Evolutionary conservation across 2,888 invertebrate genomes (phyloP).

Genomic region (Vesta saturnalis): DNA sequence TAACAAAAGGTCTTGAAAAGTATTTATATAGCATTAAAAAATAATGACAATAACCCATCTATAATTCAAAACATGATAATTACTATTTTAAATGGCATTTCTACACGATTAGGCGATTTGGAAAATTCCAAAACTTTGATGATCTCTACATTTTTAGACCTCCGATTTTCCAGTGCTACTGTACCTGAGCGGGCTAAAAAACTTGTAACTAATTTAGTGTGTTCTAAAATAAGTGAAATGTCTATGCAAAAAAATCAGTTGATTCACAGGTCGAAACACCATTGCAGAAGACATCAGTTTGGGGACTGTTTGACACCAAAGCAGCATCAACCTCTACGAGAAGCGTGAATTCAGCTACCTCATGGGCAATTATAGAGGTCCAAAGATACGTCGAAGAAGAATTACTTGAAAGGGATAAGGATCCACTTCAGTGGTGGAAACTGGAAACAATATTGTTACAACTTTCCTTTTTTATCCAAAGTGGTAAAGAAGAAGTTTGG

Average conservation of each 20-base stretch:
- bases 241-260: too few relatives aligned
- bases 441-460: background rate
- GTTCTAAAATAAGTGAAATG: too few relatives aligned
- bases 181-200: too few relatives aligned
- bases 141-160: constrained; percentile 28
- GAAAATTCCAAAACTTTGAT: constrained; percentile 23
- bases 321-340: too few relatives aligned
- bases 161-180: constrained; percentile 14
- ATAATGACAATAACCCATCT: background rate
- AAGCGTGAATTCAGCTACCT: constrained; percentile 7
- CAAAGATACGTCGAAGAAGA: constrained; percentile 35
- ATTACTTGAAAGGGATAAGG: constrained; percentile 23
- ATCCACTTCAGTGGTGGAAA: constrained; percentile 35
- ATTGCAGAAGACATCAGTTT: too few relatives aligned
- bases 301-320: too few relatives aligned
- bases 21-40: background rate
- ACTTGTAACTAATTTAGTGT: too few relatives aligned
- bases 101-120: constrained; percentile 12
- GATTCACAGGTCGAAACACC: too few relatives aligned
- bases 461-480: background rate
- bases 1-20: constrained; percentile 7
- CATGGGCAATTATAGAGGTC: constrained; percentile 28
- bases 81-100: background rate
- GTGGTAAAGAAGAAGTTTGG: constrained; percentile 22
- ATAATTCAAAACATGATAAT: background rate